Percentiles rank a stretch among this genome's conserved stretches.
Evolutionary conservation across 2,888 invertebrate species (phyloP).

Genomic region (Frankliniella fusca): DNA sequence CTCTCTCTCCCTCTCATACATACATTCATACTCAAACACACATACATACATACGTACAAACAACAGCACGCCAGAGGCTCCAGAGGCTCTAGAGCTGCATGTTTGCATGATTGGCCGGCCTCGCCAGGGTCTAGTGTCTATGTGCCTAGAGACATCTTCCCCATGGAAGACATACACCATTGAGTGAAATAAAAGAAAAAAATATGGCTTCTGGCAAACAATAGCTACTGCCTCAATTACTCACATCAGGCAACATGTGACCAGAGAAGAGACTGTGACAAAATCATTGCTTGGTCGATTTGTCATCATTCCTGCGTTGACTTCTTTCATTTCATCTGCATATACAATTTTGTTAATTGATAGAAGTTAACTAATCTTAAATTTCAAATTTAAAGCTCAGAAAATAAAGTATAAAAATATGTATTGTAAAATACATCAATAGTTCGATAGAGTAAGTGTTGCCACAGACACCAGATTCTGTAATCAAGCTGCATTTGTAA

Average conservation of each 20-base stretch:
- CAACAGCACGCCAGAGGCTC: constrained; percentile 14
- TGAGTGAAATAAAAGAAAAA: constrained; percentile 18
- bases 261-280: constrained; percentile 16
- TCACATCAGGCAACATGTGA: constrained; percentile 19
- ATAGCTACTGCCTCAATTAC: constrained; percentile 19
- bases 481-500: constrained; percentile 17
- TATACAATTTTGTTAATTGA: constrained; percentile 22
- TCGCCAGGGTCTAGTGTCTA: constrained; percentile 22
- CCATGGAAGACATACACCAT: constrained; percentile 22
- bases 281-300: constrained; percentile 17
- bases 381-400: constrained; percentile 25
- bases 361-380: constrained; percentile 25
- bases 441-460: constrained; percentile 20
- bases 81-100: not conserved
- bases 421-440: constrained; percentile 14
- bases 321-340: constrained; percentile 23
- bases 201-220: constrained; percentile 20
- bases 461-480: constrained; percentile 21
- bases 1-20: no score
- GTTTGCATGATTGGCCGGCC: constrained; percentile 18
- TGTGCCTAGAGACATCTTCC: constrained; percentile 1
- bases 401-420: constrained; percentile 27
- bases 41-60: not conserved
- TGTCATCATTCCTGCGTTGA: constrained; percentile 13
- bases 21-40: not conserved